Evolutionary conservation across 1,140 invertebrate species (phyloP).

Genomic region (Plutomurus gul): DNA sequence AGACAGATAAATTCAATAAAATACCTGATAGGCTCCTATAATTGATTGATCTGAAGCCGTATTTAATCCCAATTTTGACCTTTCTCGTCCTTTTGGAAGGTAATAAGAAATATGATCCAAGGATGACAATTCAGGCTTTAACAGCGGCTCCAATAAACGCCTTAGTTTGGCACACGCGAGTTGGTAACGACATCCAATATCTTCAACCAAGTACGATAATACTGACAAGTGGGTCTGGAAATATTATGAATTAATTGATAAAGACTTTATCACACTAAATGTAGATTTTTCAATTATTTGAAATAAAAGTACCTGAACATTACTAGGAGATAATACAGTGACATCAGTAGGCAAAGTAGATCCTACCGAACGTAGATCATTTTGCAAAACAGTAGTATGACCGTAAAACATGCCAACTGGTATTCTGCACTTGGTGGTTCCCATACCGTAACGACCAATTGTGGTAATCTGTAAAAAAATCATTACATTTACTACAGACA

Average conservation of each 20-base stretch:
- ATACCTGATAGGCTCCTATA: slow-evolving; percentile 75
- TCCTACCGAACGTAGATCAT: slow-evolving; percentile 59
- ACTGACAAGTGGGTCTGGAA: slow-evolving; percentile 63
- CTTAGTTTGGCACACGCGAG: slow-evolving; percentile 79
- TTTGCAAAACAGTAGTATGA: slow-evolving; percentile 76
- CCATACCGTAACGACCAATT: slow-evolving; percentile 87
- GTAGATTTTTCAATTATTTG: background rate
- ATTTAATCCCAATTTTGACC: slow-evolving; percentile 65
- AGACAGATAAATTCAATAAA: background rate
- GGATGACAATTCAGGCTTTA: slow-evolving; percentile 76
- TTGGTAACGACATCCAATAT: slow-evolving; percentile 81
- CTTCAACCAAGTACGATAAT: slow-evolving; percentile 69
- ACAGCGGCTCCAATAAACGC: slow-evolving; percentile 72
- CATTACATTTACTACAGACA: background rate
- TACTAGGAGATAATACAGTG: slow-evolving; percentile 47
- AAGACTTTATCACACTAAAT: background rate
- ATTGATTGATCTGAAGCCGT: slow-evolving; percentile 69
- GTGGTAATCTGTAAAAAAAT: slow-evolving; percentile 70
- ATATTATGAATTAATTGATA: slow-evolving; percentile 53
- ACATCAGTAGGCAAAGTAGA: slow-evolving; percentile 31
- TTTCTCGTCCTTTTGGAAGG: slow-evolving; percentile 64
- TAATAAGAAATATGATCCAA: slow-evolving; percentile 79
- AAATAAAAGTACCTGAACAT: slow-evolving; percentile 41
- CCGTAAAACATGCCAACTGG: slow-evolving; percentile 91
- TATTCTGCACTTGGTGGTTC: slow-evolving; percentile 83